These are phyloP conservation scores for Philhelius pedissequus DNA, from an alignment of 2,888 invertebrate genomes.

Conservation along the genomic window DNA sequence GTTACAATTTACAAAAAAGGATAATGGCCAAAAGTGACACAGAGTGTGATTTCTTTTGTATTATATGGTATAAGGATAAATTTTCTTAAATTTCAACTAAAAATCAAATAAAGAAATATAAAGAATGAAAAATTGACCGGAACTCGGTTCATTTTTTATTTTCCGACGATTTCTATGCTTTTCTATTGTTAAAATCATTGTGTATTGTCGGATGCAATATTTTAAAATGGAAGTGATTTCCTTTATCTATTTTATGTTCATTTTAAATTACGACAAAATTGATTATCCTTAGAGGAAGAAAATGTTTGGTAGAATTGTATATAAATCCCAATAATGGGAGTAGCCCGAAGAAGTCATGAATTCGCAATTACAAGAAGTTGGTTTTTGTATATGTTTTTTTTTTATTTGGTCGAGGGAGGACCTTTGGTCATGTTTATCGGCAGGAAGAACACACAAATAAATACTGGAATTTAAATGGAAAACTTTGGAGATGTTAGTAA, in stretches of 20 bases:
- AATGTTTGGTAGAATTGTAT: background rate
- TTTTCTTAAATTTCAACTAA: background rate
- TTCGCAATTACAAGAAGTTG: constrained; percentile 49
- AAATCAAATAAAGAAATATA: background rate
- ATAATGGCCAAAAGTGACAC: constrained; percentile 9
- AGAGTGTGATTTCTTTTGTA: constrained; percentile 4
- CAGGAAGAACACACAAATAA: constrained; percentile 58
- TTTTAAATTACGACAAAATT: constrained; percentile 59
- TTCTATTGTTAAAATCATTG: constrained; percentile 53
- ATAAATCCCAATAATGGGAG: constrained; percentile 32
- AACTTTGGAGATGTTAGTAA: background rate
- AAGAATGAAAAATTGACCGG: constrained; percentile 68
- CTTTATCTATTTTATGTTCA: constrained; percentile 50
- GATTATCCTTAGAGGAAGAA: constrained; percentile 43
- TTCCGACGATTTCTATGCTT: constrained; percentile 27
- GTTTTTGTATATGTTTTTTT: background rate
- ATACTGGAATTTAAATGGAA: constrained; percentile 9
- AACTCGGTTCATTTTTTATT: constrained; percentile 64
- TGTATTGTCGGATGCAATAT: constrained; percentile 67
- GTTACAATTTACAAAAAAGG: background rate
- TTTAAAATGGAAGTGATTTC: constrained; percentile 66
- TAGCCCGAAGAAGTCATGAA: constrained; percentile 46
- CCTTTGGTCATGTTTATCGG: constrained; percentile 55
- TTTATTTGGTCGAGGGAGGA: background rate
- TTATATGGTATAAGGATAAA: no score